These are phyloP conservation scores for Hephaestus fuliginosus DNA, from an alignment of 2,797 vertebrate genomes.

Conservation along the genomic window DNA sequence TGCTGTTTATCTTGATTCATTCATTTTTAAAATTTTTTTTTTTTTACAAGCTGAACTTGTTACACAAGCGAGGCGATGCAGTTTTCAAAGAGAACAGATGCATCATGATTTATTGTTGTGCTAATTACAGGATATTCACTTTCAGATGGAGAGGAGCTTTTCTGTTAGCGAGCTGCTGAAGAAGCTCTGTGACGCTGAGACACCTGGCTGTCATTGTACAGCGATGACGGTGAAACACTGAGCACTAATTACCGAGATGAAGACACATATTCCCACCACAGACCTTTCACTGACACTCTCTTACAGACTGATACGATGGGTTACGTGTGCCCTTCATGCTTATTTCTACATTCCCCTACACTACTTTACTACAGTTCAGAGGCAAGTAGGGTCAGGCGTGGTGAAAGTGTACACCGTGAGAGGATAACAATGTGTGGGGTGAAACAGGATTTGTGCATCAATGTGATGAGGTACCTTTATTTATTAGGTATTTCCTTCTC, in stretches of 20 bases:
- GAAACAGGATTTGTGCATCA: not conserved
- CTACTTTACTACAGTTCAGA: not conserved
- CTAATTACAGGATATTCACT: conserved; percentile 18
- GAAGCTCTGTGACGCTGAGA: conserved; percentile 5
- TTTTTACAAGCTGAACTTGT: not conserved
- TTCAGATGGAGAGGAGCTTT: not conserved
- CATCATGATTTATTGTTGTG: conserved; percentile 12
- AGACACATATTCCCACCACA: not conserved
- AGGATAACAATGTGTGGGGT: not conserved
- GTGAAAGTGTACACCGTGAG: no score
- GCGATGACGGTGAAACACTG: not conserved
- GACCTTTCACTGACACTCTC: conserved; percentile 2
- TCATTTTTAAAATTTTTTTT: no score
- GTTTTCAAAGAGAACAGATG: not conserved
- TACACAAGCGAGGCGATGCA: not conserved
- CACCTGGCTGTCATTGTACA: conserved; percentile 5
- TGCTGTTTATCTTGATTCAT: no score
- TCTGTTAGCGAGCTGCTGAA: not conserved
- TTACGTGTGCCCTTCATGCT: not conserved
- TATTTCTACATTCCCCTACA: not conserved
- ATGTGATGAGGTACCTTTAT: not conserved
- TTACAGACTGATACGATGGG: not conserved
- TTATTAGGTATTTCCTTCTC: not conserved
- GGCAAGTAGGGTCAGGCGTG: not conserved
- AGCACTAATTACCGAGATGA: not conserved